Conservation (phyloP, 2,888 invertebrate species). For the Cataglyphis altisquamis region DNA sequence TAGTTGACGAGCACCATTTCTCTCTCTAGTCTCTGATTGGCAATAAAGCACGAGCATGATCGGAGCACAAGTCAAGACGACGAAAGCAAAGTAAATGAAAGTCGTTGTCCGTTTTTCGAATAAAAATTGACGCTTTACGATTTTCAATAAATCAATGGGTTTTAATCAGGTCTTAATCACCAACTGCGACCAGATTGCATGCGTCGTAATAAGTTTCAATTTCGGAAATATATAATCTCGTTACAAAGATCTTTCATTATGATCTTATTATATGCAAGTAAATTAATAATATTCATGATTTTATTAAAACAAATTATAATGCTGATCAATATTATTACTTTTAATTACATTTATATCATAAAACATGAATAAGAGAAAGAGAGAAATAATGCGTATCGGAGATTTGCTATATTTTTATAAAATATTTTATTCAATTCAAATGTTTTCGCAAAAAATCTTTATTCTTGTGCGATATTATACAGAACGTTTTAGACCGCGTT, state of each 20-base stretch:
- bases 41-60: conserved; percentile 73
- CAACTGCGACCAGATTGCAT: background rate
- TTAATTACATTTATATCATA: background rate
- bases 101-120: conserved; percentile 47
- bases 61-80: conserved; percentile 63
- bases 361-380: background rate
- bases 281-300: background rate
- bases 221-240: background rate
- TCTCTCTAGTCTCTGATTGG: conserved; percentile 69
- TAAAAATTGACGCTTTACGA: conserved; percentile 37
- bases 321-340: background rate
- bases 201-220: background rate
- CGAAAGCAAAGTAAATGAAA: conserved; percentile 57
- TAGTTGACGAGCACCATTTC: conserved; percentile 66
- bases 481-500: background rate
- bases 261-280: background rate
- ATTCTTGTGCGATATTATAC: background rate
- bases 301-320: background rate
- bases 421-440: conserved; percentile 9
- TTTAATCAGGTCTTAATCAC: conserved; percentile 14
- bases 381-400: background rate
- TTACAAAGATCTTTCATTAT: background rate
- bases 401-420: background rate
- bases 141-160: conserved; percentile 40
- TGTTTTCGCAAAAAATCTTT: background rate